Base-by-base conservation (phyloP, 2,797 vertebrate genomes). In the Euthynnus affinis region DNA sequence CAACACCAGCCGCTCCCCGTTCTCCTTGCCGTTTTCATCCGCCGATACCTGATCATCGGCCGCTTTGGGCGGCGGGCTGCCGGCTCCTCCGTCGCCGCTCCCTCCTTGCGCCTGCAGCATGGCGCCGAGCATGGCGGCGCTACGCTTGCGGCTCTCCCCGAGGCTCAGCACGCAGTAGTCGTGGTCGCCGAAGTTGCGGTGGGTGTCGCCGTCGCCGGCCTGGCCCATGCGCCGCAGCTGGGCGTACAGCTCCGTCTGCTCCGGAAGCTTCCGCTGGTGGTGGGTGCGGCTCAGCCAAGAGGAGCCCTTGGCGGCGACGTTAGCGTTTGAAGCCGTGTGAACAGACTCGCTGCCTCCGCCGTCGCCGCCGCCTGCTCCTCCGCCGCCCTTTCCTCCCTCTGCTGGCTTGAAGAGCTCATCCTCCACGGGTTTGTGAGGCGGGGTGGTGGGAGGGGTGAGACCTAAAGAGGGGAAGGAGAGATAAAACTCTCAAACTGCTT, bases 401-500 rank as follows among this genome's bases (percentile, higher is more conserved):
- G 97, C 93, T 0, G 97, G 97, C 91, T 98, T 99, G 91, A 98
- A 99, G 85, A 96, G 96, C 87, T 99, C 98, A 44, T 99, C 98
- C 89, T 99, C 97, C 1, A 96, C 91, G 0, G 97, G 95, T 88
- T 99, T 99, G 90, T 99, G 99, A 0, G 98, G 98, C 0, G 98
- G 98, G 9, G 98, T 99, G 82, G 98, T 99, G 82, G 98, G 98
- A 0, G 98, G 98, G 1, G 98, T 99, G 83, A 99, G 96, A 90
- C 98, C 98, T 99, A 89, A n/a, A 15, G 22, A 61, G 7, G 29
- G 9, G n/a, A 14, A 8, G 12, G 56, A 58, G 20, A 52, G 10
- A 64, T 1, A 49, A 10, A 48, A 57, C 60, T 29, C 15, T 13
- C 40, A 42, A 4, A 42, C 40, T 42, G 40, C 40, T 42, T 14